phyloP scores from a whole-genome alignment of 2,888 invertebrate genomes.

The Limenitis camilla region DNA sequence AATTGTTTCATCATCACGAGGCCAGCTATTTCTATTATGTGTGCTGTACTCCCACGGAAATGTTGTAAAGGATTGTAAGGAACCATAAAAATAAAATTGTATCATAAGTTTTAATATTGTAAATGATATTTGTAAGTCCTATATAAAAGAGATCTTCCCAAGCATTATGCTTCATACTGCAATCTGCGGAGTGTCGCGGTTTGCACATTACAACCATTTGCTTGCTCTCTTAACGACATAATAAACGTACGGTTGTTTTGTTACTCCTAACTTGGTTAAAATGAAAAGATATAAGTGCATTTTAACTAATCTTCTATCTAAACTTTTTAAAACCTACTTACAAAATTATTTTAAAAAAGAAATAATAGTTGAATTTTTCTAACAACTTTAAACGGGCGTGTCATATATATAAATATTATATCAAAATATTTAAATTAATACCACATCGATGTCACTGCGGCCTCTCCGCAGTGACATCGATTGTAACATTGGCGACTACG shows the following conservation, averaged over 20 bases:
- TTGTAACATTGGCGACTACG: no score
- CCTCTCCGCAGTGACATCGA: no score
- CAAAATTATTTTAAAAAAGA: not conserved
- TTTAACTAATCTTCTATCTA: no score
- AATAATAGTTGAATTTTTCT: no score
- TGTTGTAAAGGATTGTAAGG: not conserved
- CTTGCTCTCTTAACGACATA: conserved; percentile 21
- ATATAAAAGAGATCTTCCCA: no score
- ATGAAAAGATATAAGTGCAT: not conserved
- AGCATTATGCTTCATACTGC: conserved; percentile 33
- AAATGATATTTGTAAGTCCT: no score
- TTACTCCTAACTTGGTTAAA: conserved; percentile 10
- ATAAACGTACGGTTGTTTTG: conserved; percentile 18
- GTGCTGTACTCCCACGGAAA: no score
- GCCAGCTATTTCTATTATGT: no score
- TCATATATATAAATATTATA: no score
- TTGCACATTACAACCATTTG: conserved; percentile 40
- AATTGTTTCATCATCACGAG: no score
- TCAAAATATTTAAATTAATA: conserved; percentile 14
- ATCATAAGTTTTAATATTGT: not conserved
- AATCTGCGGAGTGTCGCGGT: conserved; percentile 42
- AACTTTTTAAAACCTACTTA: not conserved
- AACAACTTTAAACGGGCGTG: no score
- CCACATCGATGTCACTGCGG: not conserved
- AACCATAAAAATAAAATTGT: not conserved